Conservation (phyloP, 2,888 invertebrate species). For the Melikaiella ostensackeni region DNA sequence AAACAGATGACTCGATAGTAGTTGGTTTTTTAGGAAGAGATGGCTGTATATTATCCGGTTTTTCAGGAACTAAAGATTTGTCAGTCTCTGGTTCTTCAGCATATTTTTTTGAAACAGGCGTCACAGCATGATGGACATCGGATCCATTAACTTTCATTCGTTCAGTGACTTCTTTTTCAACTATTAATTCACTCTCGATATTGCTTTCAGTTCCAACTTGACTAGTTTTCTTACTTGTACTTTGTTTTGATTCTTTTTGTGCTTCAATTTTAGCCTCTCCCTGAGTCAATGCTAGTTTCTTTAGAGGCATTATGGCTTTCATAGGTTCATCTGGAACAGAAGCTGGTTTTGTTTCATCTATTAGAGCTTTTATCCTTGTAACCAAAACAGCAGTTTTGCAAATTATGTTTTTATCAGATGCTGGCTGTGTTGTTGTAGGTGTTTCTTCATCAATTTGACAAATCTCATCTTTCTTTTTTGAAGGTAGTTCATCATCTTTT, state of each 20-base stretch:
- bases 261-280: conserved; percentile 55
- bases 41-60: neutral
- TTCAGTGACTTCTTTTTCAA: neutral
- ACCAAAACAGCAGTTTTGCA: conserved; percentile 22
- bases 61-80: neutral
- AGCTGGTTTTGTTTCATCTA: neutral
- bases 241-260: conserved; percentile 76
- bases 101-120: neutral
- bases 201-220: conserved; percentile 56
- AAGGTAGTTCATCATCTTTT: conserved; percentile 14
- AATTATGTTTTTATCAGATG: neutral
- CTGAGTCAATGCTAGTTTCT: conserved; percentile 4
- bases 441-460: neutral
- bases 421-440: neutral
- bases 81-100: neutral
- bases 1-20: neutral
- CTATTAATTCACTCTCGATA: neutral
- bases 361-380: neutral
- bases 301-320: conserved; percentile 4
- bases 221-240: conserved; percentile 56
- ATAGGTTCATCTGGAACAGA: conserved; percentile 2
- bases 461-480: conserved; percentile 33
- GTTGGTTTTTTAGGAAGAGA: neutral
- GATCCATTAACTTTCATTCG: neutral
- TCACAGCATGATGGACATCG: neutral